A percentile compares a stretch with the other conserved stretches of the same genome.
phyloP scores from a whole-genome alignment of 1,140 invertebrate genomes.

The Dermatophagoides farinae region DNA sequence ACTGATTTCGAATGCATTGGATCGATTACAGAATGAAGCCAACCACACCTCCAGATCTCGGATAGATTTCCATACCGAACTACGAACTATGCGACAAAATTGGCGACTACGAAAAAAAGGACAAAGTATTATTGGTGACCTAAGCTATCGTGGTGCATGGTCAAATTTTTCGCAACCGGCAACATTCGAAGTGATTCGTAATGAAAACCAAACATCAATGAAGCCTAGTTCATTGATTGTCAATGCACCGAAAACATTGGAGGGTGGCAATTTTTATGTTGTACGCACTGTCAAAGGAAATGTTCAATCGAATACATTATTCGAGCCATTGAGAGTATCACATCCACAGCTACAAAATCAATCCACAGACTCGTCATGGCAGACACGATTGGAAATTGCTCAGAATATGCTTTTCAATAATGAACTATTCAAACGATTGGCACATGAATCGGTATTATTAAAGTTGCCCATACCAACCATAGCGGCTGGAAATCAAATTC shows the following conservation, averaged over 20 bases:
- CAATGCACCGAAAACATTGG: conserved; percentile 72
- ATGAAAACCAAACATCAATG: conserved; percentile 37
- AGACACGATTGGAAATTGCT: conserved; percentile 77
- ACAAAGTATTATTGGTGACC: conserved; percentile 81
- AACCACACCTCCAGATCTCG: conserved; percentile 48
- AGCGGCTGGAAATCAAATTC: conserved; percentile 90
- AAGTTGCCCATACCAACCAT: conserved; percentile 81
- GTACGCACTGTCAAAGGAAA: conserved; percentile 66
- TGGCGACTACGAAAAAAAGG: conserved; percentile 89
- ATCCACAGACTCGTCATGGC: conserved; percentile 63
- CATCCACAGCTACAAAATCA: conserved; percentile 27
- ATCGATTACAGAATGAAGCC: conserved; percentile 55
- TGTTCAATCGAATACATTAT: not conserved
- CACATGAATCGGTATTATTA: conserved; percentile 76
- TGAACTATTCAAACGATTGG: conserved; percentile 81
- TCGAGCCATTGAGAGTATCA: not conserved
- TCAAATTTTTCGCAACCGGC: conserved; percentile 79
- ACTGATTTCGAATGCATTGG: conserved; percentile 60
- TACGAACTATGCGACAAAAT: conserved; percentile 67
- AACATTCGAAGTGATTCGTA: conserved; percentile 88
- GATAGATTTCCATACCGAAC: conserved; percentile 75
- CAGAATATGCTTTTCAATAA: conserved; percentile 95
- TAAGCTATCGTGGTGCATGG: conserved; percentile 74
- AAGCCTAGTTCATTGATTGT: conserved; percentile 62
- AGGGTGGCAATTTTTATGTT: conserved; percentile 85